These are phyloP conservation scores for Tenualosa thibaudeaui DNA, from an alignment of 2,797 vertebrate species.

Conservation along the genomic window DNA sequence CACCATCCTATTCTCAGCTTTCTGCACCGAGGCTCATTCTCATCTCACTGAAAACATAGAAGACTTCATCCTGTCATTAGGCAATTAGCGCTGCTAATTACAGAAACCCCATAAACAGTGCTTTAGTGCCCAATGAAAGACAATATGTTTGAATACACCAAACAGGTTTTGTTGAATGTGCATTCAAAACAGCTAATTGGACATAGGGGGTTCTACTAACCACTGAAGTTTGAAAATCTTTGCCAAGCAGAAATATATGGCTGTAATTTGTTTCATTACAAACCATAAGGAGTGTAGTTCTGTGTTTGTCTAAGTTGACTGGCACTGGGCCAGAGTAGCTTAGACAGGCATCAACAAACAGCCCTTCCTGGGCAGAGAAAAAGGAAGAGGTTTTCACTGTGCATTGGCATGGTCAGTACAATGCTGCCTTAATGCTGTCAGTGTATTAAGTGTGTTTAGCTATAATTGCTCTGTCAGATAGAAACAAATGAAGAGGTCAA, in stretches of 20 bases:
- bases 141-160: neutral
- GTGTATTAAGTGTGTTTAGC: neutral
- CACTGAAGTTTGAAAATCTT: neutral
- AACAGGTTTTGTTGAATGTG: neutral
- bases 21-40: neutral
- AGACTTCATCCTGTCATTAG: neutral
- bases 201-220: neutral
- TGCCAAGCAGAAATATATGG: neutral
- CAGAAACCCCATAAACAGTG: neutral
- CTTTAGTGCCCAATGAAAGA: neutral
- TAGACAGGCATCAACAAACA: neutral
- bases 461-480: conserved; percentile 36
- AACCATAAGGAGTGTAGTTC: neutral
- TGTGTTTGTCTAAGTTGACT: neutral
- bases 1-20: neutral
- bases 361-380: neutral
- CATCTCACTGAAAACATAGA: neutral
- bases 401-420: neutral
- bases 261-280: neutral
- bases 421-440: neutral
- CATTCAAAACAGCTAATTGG: neutral
- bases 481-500: conserved; percentile 33
- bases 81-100: neutral
- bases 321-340: neutral
- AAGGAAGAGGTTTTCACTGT: neutral